phyloP scores from a whole-genome alignment of 37 sponge, comb jelly and placozoan species.

The Corticium candelabrum region DNA sequence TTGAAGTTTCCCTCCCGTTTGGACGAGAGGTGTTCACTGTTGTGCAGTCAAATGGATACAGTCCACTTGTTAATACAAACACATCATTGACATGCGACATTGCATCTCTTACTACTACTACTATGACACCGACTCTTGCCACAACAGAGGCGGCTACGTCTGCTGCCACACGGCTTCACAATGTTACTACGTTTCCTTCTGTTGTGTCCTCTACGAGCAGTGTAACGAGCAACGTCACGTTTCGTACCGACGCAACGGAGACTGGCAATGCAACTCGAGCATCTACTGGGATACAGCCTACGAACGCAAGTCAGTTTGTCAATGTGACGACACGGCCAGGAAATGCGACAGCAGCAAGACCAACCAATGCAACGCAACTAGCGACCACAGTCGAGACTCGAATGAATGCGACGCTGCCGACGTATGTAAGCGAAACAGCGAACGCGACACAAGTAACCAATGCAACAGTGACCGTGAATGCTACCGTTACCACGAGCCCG shows the following conservation, averaged over 20 bases:
- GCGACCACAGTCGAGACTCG: neutral
- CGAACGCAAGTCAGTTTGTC: neutral
- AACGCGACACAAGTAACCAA: too few relatives aligned
- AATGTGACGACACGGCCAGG: neutral
- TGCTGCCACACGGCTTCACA: neutral
- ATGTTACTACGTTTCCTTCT: neutral
- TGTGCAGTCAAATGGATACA: constrained; percentile 29
- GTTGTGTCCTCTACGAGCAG: neutral
- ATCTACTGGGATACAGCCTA: neutral
- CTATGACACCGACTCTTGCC: neutral
- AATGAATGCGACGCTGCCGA: too few relatives aligned
- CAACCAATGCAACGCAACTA: neutral
- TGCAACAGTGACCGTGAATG: too few relatives aligned
- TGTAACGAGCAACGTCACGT: neutral
- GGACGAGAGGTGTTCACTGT: constrained; percentile 3
- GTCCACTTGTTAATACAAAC: constrained; percentile 28
- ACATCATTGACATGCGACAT: constrained; percentile 7
- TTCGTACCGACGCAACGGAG: neutral
- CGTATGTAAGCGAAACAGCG: too few relatives aligned
- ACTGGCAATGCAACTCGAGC: neutral
- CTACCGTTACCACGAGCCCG: too few relatives aligned
- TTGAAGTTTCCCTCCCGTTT: constrained; percentile 15
- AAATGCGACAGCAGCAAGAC: neutral
- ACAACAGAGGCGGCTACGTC: neutral
- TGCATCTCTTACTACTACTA: neutral